Conservation (phyloP, 2,113 vertebrate species). For the Machaerirhynchus nigripectus region DNA sequence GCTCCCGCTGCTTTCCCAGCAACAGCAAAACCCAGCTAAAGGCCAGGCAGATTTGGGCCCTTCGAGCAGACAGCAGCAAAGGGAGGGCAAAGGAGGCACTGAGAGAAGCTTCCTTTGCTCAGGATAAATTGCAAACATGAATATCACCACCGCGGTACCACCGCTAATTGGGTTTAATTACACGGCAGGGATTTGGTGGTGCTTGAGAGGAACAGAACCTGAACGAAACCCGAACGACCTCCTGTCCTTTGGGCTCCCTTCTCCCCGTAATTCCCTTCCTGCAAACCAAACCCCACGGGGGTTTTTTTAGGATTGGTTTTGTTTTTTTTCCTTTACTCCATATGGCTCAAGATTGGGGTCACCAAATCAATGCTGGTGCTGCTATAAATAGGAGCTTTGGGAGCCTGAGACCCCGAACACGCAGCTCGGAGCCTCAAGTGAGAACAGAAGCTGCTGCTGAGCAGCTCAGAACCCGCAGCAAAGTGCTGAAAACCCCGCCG, state of each 20-base stretch:
- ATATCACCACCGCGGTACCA: accelerated
- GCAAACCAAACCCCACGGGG: background rate
- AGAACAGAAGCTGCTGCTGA: background rate
- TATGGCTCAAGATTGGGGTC: background rate
- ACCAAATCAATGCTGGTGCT: background rate
- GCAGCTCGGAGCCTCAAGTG: background rate
- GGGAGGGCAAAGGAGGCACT: background rate
- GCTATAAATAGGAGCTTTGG: background rate
- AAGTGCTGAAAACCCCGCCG: background rate
- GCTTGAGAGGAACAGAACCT: background rate
- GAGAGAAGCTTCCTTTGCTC: background rate
- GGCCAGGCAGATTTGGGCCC: background rate
- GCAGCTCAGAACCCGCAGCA: background rate
- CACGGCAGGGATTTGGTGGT: background rate
- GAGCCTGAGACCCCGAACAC: background rate
- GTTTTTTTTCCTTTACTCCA: background rate
- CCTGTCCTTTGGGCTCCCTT: background rate
- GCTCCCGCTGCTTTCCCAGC: background rate
- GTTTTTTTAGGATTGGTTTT: background rate
- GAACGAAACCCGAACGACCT: too few species aligned
- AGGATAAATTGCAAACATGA: accelerated
- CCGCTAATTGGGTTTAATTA: background rate
- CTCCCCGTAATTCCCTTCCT: background rate
- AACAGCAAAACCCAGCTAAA: background rate
- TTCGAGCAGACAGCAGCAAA: background rate